Conservation (phyloP, 2,888 invertebrate genomes). For the Acleris literana region DNA sequence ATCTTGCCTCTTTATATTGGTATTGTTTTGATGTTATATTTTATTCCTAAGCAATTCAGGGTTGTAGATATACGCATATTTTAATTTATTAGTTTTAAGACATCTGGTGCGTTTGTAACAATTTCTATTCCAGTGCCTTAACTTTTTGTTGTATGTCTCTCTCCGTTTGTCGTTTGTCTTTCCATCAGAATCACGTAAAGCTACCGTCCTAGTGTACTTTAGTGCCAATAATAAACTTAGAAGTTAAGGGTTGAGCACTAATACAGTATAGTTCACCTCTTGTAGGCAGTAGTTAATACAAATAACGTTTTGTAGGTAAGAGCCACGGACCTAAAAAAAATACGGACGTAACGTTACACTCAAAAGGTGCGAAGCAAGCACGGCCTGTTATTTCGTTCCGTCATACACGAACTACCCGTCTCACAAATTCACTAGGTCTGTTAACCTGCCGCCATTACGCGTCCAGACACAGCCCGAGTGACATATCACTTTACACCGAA, state of each 20-base stretch:
- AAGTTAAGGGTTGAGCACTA: constrained; percentile 6
- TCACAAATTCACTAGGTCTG: too few relatives aligned
- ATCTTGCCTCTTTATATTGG: constrained; percentile 32
- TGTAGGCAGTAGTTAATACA: background rate
- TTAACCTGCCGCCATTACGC: too few relatives aligned
- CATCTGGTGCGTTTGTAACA: constrained; percentile 22
- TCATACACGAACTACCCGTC: too few relatives aligned
- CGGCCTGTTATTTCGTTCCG: too few relatives aligned
- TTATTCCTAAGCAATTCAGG: constrained; percentile 14
- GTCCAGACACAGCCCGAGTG: too few relatives aligned
- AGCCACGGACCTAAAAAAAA: too few relatives aligned
- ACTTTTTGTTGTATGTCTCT: constrained; percentile 22
- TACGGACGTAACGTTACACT: too few relatives aligned
- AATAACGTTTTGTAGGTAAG: background rate
- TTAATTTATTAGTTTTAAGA: constrained; percentile 17
- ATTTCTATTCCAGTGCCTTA: constrained; percentile 39
- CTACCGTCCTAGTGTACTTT: constrained; percentile 45
- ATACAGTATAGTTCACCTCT: background rate
- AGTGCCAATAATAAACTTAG: constrained; percentile 44
- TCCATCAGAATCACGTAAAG: constrained; percentile 19
- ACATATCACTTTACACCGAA: too few relatives aligned
- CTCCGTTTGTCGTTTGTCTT: constrained; percentile 20
- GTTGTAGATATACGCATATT: constrained; percentile 21
- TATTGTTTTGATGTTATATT: constrained; percentile 35
- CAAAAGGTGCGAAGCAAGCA: too few relatives aligned